These are phyloP conservation scores for Taxidea taxus DNA, from an alignment of 2,113 vertebrate species.

Conservation along the genomic window DNA sequence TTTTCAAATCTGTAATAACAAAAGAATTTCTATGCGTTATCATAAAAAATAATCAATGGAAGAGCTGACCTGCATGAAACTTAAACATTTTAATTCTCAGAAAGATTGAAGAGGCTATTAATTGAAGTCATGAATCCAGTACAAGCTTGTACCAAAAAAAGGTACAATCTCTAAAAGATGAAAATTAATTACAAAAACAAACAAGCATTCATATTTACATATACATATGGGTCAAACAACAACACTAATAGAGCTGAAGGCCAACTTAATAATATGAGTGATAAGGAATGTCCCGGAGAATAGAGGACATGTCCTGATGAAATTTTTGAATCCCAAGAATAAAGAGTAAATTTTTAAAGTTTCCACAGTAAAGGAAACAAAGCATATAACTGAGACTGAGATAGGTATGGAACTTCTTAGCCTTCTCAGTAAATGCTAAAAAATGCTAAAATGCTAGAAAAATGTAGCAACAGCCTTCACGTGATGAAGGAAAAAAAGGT, in stretches of 20 bases:
- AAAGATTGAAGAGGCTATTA: neutral
- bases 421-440: neutral
- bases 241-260: neutral
- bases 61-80: neutral
- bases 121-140: neutral
- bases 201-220: neutral
- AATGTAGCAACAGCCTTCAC: neutral
- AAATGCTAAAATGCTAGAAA: neutral
- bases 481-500: neutral
- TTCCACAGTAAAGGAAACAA: neutral
- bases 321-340: neutral
- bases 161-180: neutral
- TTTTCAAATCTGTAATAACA: neutral
- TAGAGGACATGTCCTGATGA: neutral
- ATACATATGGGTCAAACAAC: neutral
- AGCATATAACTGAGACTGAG: neutral
- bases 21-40: neutral
- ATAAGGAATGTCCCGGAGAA: neutral
- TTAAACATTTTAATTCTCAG: neutral
- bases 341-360: neutral
- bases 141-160: neutral
- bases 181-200: constrained; percentile 20
- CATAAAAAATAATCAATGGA: neutral
- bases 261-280: neutral
- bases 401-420: neutral